Evolutionary conservation across 1,140 invertebrate species (phyloP), one percentile per base, ranked within the genome.

Genomic region (Caerostris extrusa): DNA sequence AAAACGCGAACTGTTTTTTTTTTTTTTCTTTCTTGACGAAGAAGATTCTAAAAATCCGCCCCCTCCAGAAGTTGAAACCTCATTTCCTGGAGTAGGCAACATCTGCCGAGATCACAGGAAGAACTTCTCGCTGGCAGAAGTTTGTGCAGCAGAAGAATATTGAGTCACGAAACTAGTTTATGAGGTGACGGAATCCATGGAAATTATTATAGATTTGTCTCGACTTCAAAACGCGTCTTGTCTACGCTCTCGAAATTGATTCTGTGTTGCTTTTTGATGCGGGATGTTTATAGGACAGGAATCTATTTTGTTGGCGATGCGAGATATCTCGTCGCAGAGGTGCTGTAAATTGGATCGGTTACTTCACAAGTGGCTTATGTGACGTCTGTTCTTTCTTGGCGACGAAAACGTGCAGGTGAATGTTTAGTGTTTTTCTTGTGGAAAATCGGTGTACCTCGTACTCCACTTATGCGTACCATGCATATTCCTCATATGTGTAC

Each of bases 171-270:
- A 89, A 7, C 7, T 19, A 77, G 71, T 77, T 64, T 61, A 19
- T 50, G 64, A 19, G n/a, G 19, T 7, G 85, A 87, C 53, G 60
- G 87, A 89, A 89, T 50, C 61, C 61, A 69, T 89, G 87, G 71
- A 69, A 89, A 89, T 61, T 60, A 87, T 87, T 87, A 61, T 89
- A 89, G 82, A 83, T 83, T 83, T 83, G 82, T 83, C 82, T 83
- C 55, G 53, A 77, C 71, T 77, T 77, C 71, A 77, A 77, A 87
- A 87, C 12, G 34, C 57, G 12, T 89, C 50, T 89, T 14, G 69
- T 14, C 50, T 12, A 14, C 50, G 50, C 34, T 89, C 53, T 19
- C 17, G 34, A 69, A 89, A 89, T 89, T 89, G 87, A 89, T 69
- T 89, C 50, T 71, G 17, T 69, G 64, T n/a, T 71, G 58, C 34